These are phyloP conservation scores for Sardinella longiceps DNA, from an alignment of 2,797 vertebrate species.

Conservation along the genomic window DNA sequence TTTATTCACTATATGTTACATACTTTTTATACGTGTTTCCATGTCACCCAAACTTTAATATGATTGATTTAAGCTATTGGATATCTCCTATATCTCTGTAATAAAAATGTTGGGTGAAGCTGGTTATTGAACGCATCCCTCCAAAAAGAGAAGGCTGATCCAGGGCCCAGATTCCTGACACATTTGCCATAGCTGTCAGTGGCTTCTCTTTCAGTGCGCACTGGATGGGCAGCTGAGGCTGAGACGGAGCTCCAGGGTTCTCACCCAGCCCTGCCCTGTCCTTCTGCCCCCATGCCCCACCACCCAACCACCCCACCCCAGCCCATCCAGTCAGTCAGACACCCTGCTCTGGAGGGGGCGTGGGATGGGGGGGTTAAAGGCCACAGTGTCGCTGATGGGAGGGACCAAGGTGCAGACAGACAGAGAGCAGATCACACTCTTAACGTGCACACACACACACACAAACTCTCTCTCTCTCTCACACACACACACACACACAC, in stretches of 20 bases:
- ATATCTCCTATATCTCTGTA: too few species aligned
- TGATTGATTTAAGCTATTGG: background rate
- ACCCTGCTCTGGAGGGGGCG: background rate
- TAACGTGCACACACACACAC: conserved; percentile 12
- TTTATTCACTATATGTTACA: too few species aligned
- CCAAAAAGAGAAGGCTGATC: background rate
- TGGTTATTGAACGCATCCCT: background rate
- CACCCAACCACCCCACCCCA: background rate
- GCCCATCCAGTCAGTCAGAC: background rate
- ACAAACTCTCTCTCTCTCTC: background rate
- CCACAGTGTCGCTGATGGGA: conserved; percentile 50
- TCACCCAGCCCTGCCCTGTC: conserved; percentile 50
- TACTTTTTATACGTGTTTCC: background rate
- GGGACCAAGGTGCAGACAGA: conserved; percentile 67
- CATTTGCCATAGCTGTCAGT: conserved; percentile 56
- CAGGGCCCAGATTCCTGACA: conserved; percentile 53
- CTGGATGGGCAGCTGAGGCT: conserved; percentile 46
- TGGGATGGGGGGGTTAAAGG: conserved; percentile 39
- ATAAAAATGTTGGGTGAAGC: background rate
- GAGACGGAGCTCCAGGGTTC: conserved; percentile 53
- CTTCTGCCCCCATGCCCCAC: background rate
- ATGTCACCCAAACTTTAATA: background rate
- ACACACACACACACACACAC: conserved; percentile 16
- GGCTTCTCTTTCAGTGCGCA: conserved; percentile 60
- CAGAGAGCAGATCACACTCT: conserved; percentile 63